A percentile compares a stretch with the other conserved stretches of the same genome.
These are phyloP conservation scores for Toxotes jaculatrix DNA, from an alignment of 2,113 vertebrate genomes.

Conservation along the genomic window DNA sequence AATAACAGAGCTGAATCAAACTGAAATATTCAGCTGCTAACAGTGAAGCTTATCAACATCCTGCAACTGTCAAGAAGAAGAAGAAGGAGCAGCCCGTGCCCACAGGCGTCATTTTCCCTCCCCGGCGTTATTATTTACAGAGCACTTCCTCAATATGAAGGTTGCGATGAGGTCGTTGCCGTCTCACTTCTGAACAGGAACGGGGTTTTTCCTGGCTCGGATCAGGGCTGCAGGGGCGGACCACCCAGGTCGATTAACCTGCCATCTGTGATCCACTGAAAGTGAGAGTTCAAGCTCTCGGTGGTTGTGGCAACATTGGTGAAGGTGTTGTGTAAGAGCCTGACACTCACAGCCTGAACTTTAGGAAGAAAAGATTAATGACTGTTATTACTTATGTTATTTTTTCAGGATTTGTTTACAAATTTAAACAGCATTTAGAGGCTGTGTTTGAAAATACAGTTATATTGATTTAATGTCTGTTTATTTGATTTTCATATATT, in stretches of 20 bases:
- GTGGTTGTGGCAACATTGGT: neutral
- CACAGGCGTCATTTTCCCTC: conserved; percentile 12
- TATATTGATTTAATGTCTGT: neutral
- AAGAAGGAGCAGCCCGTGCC: conserved; percentile 9
- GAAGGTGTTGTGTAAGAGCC: neutral
- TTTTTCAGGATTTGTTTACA: neutral
- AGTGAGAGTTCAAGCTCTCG: neutral
- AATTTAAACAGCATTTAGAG: neutral
- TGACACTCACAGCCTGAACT: neutral
- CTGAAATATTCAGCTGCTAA: conserved; percentile 22
- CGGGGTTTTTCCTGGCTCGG: conserved; percentile 13
- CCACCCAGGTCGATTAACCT: neutral
- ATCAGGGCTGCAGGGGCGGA: neutral
- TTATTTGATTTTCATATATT: neutral
- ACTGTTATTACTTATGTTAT: neutral
- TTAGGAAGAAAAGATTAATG: neutral
- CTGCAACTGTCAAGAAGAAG: conserved; percentile 50
- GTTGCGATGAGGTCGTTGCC: neutral
- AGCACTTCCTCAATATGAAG: conserved; percentile 19
- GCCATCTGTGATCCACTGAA: neutral
- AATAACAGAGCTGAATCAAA: neutral
- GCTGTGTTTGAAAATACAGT: neutral
- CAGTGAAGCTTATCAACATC: conserved; percentile 54
- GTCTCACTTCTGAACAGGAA: conserved; percentile 18
- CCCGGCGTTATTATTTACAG: conserved; percentile 17